Evolutionary conservation across 2,797 vertebrate genomes (phyloP).

Genomic region (Chelon auratus): DNA sequence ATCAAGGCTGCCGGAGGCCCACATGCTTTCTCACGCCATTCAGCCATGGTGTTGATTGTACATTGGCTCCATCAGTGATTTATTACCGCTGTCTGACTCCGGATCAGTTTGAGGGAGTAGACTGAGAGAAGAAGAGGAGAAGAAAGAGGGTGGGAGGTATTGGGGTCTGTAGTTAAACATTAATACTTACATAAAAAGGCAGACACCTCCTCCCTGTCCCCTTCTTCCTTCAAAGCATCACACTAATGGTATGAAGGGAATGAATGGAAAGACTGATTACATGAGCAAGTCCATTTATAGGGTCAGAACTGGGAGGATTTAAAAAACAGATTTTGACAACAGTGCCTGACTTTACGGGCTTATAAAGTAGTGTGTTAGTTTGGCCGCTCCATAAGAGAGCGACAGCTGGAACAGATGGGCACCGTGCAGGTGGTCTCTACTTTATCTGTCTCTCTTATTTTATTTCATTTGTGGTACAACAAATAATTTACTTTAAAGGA

Average conservation of each 20-base stretch:
- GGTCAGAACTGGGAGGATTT: slow-evolving; percentile 69
- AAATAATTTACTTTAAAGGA: background rate
- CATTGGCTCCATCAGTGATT: slow-evolving; percentile 75
- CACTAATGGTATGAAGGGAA: slow-evolving; percentile 72
- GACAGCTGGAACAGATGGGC: slow-evolving; percentile 17
- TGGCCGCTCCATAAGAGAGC: slow-evolving; percentile 23
- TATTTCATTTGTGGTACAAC: slow-evolving; percentile 1
- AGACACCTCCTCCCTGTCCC: slow-evolving; percentile 36
- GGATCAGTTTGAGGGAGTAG: slow-evolving; percentile 49
- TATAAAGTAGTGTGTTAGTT: slow-evolving; percentile 70
- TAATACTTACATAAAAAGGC: slow-evolving; percentile 70
- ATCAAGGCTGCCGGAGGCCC: slow-evolving; percentile 62
- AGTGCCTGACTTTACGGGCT: slow-evolving; percentile 67
- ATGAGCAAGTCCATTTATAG: slow-evolving; percentile 63
- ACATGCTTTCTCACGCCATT: slow-evolving; percentile 77
- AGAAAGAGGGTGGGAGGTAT: slow-evolving; percentile 37
- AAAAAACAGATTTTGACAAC: slow-evolving; percentile 75
- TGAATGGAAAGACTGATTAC: slow-evolving; percentile 81
- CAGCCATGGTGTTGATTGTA: slow-evolving; percentile 66
- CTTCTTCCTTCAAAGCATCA: slow-evolving; percentile 57
- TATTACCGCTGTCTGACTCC: slow-evolving; percentile 65
- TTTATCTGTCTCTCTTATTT: slow-evolving; percentile 5
- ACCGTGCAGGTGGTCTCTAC: slow-evolving; percentile 5
- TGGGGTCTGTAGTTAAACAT: slow-evolving; percentile 75
- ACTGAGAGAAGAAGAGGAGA: slow-evolving; percentile 23